Base-by-base conservation (phyloP, 2,797 vertebrate genomes). In the Argyrosomus regius region DNA sequence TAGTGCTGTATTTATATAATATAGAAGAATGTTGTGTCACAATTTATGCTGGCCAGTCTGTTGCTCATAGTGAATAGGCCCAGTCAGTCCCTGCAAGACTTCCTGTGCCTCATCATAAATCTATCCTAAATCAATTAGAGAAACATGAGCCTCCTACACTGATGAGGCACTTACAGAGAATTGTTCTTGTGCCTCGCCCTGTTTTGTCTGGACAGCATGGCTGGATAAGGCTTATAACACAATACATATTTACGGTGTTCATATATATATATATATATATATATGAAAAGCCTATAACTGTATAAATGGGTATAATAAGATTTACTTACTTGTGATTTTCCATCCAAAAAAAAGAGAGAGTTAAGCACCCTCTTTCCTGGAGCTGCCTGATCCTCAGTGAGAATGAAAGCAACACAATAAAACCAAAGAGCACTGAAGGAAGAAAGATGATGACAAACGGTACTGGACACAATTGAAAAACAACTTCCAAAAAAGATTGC, bases 101-200 rank as follows among this genome's bases (percentile, higher is more conserved):
- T 48, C n/a, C 57, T 46, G 50, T 39, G 22, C n/a, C 41, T 52
- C 45, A 10, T 48, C 59, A 66, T 22, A 12, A 76, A 67, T 77
- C 56, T 4, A 58, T 63, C 5, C 1, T 66, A 62, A 88, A 81
- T 65, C 61, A 67, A 80, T 87, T 58, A 78, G 22, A 64, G 70
- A 31, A 64, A 53, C 62, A 77, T 68, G 10, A 77, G 12, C 17
- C 49, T n/a, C n/a, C 2, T 26, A 12, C 53, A 60, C 16, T 9
- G 48, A 65, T 12, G 14, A 28, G 31, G 57, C 4, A 2, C 24
- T 14, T 24, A 26, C 43, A 14, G 43, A 72, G 35, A 13, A 12
- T 3, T 60, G n/a, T 5, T 20, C 3, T 31, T 20, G n/a, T 10
- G 49, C 80, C 84, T 77, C 64, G 1, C 80, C 78, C 75, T 71